Conservation (phyloP, 2,797 vertebrate genomes). For the Mormyrops boulengeri region DNA sequence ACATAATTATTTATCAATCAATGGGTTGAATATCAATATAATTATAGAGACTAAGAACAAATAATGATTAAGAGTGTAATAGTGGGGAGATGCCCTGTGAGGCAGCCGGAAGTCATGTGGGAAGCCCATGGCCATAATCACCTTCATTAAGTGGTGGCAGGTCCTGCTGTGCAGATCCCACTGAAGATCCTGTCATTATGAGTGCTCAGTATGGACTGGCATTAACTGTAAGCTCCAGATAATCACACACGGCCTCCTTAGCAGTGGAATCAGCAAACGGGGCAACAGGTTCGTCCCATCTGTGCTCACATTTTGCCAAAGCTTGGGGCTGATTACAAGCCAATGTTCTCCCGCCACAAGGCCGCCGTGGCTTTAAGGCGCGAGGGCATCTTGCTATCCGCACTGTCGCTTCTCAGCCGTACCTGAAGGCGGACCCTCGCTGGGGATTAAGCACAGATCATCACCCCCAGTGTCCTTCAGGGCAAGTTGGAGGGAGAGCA, state of each 20-base stretch:
- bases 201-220: not conserved
- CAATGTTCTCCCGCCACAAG: slow-evolving; percentile 28
- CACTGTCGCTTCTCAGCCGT: slow-evolving; percentile 64
- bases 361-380: slow-evolving; percentile 60
- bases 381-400: slow-evolving; percentile 54
- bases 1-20: slow-evolving; percentile 54
- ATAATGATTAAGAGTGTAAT: slow-evolving; percentile 42
- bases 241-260: not conserved
- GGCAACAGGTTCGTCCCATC: not conserved
- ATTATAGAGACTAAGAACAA: slow-evolving; percentile 42
- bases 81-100: not conserved
- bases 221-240: not conserved
- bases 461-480: slow-evolving; percentile 68
- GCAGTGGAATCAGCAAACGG: not conserved
- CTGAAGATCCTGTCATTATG: not conserved
- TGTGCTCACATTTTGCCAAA: not conserved
- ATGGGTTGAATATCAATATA: slow-evolving; percentile 52
- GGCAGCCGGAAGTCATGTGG: not conserved
- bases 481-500: slow-evolving; percentile 63
- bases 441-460: slow-evolving; percentile 63
- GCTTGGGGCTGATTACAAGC: slow-evolving; percentile 31
- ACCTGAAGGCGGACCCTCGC: slow-evolving; percentile 66
- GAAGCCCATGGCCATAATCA: not conserved
- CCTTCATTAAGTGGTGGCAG: not conserved
- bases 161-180: not conserved